Evolutionary conservation across 2,888 invertebrate genomes (phyloP), one percentile per base, ranked within the genome.

Genomic region (Suillia variegata): DNA sequence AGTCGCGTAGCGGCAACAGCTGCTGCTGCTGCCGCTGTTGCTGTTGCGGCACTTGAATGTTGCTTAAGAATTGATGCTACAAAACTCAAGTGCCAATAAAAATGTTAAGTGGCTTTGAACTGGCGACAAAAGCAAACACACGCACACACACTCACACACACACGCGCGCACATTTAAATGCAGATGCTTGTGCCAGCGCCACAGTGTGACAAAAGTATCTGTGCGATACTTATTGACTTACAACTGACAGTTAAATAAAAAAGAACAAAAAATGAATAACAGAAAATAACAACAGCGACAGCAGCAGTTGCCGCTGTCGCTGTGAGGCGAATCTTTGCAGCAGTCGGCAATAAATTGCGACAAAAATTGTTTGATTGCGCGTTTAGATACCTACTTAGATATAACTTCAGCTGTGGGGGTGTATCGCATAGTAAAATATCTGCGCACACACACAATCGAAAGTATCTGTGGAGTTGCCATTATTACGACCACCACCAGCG

Each of bases 81-180:
- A 61, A n/a, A 62, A 54, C 70, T 67, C 70, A 73, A 78, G 77
- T 76, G 77, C 74, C 77, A 78, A 78, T 78, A 77, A 78, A 78
- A 77, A 76, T 78, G 77, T 77, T 78, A 78, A 78, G 78, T 75
- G 76, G 73, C 73, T 76, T 67, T 66, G 68, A 70, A 69, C 64
- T 70, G 68, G 2, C 18, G n/a, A n/a, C 18, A 33, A 38, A 56
- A 24, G 47, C 59, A 60, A n/a, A 60, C 59, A 62, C 49, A 57
- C 45, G 58, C 59, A 62, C 51, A 59, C 48, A 56, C 60, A 65
- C 56, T 62, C 61, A 65, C 56, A 59, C 61, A 59, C 53, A 64
- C 60, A 64, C n/a, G 18, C 34, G 34, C n/a, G 58, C 49, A 34
- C 17, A 67, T 61, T 17, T 15, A 24, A 1, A 50, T 26, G 17